Evolutionary conservation across 2,797 vertebrate species (phyloP).

Genomic region (Gobio occitaniae): DNA sequence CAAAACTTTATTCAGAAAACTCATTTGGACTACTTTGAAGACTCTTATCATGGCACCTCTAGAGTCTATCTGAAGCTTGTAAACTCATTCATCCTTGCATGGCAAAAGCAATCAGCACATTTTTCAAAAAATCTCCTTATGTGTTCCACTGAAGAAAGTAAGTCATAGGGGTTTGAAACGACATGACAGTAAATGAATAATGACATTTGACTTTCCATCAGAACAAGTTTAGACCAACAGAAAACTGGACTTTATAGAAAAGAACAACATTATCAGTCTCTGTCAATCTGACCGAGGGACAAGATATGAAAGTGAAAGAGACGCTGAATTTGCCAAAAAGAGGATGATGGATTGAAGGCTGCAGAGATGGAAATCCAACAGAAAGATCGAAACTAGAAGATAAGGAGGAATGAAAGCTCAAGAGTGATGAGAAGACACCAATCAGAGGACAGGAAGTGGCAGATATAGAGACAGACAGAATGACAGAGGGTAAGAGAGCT

Average conservation of each 20-base stretch:
- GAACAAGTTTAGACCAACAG: conserved; percentile 19
- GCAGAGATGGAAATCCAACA: conserved; percentile 52
- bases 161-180: neutral
- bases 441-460: conserved; percentile 42
- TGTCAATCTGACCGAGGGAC: conserved; percentile 5
- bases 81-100: neutral
- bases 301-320: conserved; percentile 55
- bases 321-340: conserved; percentile 48
- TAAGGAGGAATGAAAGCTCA: conserved; percentile 42
- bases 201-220: conserved; percentile 27
- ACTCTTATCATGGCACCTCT: neutral
- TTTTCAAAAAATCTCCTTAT: neutral
- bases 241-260: conserved; percentile 26
- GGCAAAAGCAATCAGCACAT: neutral
- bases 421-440: conserved; percentile 52
- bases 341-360: conserved; percentile 50
- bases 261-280: conserved; percentile 43
- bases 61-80: neutral
- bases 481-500: conserved; percentile 36
- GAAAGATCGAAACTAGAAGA: conserved; percentile 52
- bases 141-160: neutral
- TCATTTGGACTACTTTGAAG: neutral
- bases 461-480: conserved; percentile 47
- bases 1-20: neutral
- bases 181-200: conserved; percentile 33